Conservation (phyloP, 2,888 invertebrate genomes). For the Rhodophaea formosa region DNA sequence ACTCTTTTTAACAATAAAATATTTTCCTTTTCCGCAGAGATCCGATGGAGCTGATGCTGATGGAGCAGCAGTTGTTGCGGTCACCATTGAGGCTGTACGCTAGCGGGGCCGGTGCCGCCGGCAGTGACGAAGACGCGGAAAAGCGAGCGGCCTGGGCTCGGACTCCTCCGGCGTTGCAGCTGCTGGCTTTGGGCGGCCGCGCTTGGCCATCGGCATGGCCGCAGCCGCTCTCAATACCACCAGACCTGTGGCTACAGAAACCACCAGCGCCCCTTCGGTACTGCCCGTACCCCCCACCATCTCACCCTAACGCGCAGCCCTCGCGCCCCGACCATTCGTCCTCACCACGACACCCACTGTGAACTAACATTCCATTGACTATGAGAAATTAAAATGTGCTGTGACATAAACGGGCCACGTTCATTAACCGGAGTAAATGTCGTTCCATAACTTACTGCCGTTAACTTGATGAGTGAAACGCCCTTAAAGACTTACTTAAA, state of each 20-base stretch:
- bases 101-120: constrained; percentile 79
- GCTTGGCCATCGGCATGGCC: constrained; percentile 94
- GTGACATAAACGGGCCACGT: constrained; percentile 36
- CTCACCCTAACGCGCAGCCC: constrained; percentile 49
- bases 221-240: constrained; percentile 91
- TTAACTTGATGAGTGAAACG: constrained; percentile 10
- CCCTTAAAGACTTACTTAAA: constrained; percentile 21
- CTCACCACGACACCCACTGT: constrained; percentile 68
- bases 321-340: constrained; percentile 58
- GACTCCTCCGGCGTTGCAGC: constrained; percentile 71
- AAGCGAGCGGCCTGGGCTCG: constrained; percentile 79
- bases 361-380: constrained; percentile 41
- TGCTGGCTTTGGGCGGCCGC: constrained; percentile 82
- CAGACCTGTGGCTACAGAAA: constrained; percentile 96
- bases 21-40: constrained; percentile 80
- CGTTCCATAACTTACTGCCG: constrained; percentile 8
- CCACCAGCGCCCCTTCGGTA: constrained; percentile 82
- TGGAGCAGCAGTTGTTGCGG: constrained; percentile 88
- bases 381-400: constrained; percentile 42
- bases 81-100: constrained; percentile 85
- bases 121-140: constrained; percentile 80
- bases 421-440: constrained; percentile 11
- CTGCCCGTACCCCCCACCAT: constrained; percentile 83
- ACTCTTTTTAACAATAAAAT: background rate
- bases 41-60: constrained; percentile 89